Percentiles rank a stretch among this genome's conserved stretches.
These are phyloP conservation scores for Homalodisca vitripennis DNA, from an alignment of 1,140 invertebrate species.

Conservation along the genomic window DNA sequence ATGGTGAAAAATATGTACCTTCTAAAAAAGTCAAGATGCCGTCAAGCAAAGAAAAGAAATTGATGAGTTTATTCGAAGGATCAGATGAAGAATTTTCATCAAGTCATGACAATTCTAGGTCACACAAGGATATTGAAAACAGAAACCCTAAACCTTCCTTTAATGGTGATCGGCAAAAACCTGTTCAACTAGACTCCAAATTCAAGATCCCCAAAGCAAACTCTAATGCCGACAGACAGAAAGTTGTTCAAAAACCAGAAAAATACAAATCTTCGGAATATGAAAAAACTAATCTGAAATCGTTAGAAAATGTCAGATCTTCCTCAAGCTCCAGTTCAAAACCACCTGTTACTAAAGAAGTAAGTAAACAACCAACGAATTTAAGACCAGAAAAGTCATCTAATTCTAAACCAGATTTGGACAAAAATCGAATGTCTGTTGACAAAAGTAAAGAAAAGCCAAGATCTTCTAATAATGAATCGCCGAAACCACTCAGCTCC, in stretches of 20 bases:
- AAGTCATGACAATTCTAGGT: background rate
- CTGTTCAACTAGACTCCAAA: background rate
- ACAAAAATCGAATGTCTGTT: background rate
- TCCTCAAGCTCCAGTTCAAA: background rate
- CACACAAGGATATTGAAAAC: background rate
- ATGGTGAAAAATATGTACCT: background rate
- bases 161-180: background rate
- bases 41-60: background rate
- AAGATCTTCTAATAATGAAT: background rate
- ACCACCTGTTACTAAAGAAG: background rate
- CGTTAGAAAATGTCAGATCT: background rate
- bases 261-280: background rate
- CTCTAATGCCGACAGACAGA: background rate
- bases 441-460: background rate
- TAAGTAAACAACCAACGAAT: background rate
- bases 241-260: background rate
- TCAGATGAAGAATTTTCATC: slow-evolving; percentile 1
- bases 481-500: no score
- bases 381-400: background rate
- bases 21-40: background rate
- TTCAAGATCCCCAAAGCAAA: slow-evolving; percentile 2
- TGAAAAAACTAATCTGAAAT: background rate
- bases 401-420: background rate
- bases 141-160: background rate
- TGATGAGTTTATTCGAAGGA: slow-evolving; percentile 4